phyloP scores from a whole-genome alignment of 2,113 vertebrate genomes.

The Gracilinanus agilis region DNA sequence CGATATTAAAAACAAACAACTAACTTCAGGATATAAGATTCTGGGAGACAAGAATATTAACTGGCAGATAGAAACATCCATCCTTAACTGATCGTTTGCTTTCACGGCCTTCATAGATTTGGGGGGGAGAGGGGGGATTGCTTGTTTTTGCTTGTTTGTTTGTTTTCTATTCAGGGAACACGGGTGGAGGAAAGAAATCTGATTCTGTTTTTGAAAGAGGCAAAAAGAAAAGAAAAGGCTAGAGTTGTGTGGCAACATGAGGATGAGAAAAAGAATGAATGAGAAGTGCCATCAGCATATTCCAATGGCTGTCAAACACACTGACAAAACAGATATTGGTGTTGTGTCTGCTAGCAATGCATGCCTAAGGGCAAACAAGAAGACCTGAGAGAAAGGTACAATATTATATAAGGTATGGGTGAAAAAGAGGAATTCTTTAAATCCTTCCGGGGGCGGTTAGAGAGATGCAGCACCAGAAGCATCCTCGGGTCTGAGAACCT shows the following conservation, averaged over 20 bases:
- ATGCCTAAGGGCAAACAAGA: not conserved
- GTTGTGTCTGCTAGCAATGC: not conserved
- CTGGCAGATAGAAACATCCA: not conserved
- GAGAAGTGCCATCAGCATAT: not conserved
- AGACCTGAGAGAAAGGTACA: not conserved
- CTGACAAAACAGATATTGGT: not conserved
- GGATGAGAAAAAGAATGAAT: not conserved
- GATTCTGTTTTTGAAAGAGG: not conserved
- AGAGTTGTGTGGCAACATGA: not conserved
- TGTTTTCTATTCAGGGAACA: not conserved
- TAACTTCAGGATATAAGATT: not conserved
- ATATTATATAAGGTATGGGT: not conserved
- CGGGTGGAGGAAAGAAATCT: not conserved
- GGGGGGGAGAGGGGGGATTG: too few species aligned
- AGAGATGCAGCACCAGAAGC: not conserved
- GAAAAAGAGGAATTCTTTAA: not conserved
- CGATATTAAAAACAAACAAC: not conserved
- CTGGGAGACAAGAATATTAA: not conserved
- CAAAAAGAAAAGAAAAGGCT: not conserved
- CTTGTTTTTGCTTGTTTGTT: not conserved
- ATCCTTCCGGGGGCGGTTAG: not conserved
- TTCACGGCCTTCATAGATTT: not conserved
- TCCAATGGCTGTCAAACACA: not conserved
- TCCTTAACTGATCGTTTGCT: not conserved
- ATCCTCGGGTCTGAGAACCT: not conserved